These are phyloP conservation scores for Syngnathus rostellatus DNA, from an alignment of 2,797 vertebrate species.

Conservation along the genomic window DNA sequence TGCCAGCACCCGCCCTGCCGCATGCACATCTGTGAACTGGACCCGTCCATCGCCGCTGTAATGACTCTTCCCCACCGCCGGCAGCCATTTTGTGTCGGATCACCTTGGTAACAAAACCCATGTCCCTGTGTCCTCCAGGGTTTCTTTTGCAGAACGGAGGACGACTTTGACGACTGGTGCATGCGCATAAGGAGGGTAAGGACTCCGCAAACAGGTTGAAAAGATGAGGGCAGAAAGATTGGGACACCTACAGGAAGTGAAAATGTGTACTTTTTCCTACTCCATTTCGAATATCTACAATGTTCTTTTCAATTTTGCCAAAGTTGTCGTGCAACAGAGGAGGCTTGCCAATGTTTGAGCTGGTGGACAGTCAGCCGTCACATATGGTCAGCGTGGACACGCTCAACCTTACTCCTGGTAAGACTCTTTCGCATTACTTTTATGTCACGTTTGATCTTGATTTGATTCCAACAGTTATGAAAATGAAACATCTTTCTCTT, in stretches of 20 bases:
- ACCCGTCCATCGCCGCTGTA: slow-evolving; percentile 96
- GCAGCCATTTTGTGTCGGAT: background rate
- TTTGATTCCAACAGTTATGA: too few relatives aligned
- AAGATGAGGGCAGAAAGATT: too few relatives aligned
- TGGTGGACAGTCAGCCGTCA: slow-evolving; percentile 88
- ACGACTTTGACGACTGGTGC: slow-evolving; percentile 95
- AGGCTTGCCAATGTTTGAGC: slow-evolving; percentile 91
- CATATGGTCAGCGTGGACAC: slow-evolving; percentile 85
- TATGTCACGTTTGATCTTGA: background rate
- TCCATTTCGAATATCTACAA: too few relatives aligned
- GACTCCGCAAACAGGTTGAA: background rate
- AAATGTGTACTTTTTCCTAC: background rate
- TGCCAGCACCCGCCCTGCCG: slow-evolving; percentile 95
- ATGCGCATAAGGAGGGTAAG: slow-evolving; percentile 87
- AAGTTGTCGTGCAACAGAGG: slow-evolving; percentile 85
- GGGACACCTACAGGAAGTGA: background rate
- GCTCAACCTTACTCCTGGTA: slow-evolving; percentile 92
- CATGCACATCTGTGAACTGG: slow-evolving; percentile 93
- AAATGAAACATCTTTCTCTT: too few relatives aligned
- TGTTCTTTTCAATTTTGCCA: background rate
- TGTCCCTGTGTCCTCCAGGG: slow-evolving; percentile 68
- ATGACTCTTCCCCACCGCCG: background rate
- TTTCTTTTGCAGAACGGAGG: slow-evolving; percentile 93
- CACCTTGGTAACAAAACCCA: background rate
- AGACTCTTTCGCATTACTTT: background rate